Base-by-base conservation (phyloP, 2,113 vertebrate species). In the Oreocharis arfaki region DNA sequence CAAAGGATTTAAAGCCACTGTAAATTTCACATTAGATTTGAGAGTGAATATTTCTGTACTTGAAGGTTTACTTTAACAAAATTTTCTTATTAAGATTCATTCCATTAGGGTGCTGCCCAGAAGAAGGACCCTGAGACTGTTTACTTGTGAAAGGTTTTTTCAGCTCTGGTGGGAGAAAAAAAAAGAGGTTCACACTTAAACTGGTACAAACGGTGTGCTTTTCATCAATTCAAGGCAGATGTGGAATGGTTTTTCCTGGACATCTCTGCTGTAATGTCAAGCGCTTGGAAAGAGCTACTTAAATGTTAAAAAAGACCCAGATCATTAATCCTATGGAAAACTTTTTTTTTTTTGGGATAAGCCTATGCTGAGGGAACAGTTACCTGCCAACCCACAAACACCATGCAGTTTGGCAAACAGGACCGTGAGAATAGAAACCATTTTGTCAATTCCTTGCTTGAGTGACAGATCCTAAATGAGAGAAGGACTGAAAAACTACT, bases 221-320 rank as follows among this genome's bases (percentile, higher is more conserved):
- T 60, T 17, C 32, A 30, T 94, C 59, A 81, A 0, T 64, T 89
- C 24, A 79, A 61, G 28, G 6, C 44, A 47, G 10, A 37, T 35
- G 9, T 52, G 16, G 22, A 46, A 28, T 22, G 4, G 41, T 69
- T 68, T 83, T 86, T 79, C 10, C 28, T 60, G 27, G 30, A 41
- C 12, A 30, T 57, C 7, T 73, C 53, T 85, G 6, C 18, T 53
- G 18, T 50, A 74, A 19, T 27, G 7, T 77, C 65, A 85, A 74
- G 16, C 16, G 47, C 35, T 60, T 77, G 24, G 46, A 77, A 80
- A 77, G 16, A 65, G 4, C 14, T 88, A 5, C 35, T 74, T 70
- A 19, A 0, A 0, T 53, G 12, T 90, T 57, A 22, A 57, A 71
- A 86, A 50, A 42, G 2, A 7, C 3, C 1, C 9, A 4, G 5